Evolutionary conservation across 2,888 invertebrate species (phyloP).

Genomic region (Xestia ashworthii): DNA sequence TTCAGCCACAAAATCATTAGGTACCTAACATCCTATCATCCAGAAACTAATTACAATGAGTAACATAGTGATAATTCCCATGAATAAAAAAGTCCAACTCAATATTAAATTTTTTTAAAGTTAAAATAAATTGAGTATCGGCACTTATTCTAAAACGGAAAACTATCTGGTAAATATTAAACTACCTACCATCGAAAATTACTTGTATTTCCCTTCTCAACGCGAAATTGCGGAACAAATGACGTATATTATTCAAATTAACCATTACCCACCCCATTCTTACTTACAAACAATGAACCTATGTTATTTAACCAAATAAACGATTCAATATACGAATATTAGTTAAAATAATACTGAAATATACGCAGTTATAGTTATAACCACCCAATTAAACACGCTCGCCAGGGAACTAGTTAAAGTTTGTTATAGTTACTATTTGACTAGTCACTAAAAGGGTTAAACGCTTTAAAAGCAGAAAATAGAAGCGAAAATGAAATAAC

Average conservation of each 20-base stretch:
- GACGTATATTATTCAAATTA: slow-evolving; percentile 18
- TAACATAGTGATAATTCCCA: too few relatives aligned
- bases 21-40: too few relatives aligned
- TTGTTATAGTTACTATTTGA: slow-evolving; percentile 68
- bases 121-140: too few relatives aligned
- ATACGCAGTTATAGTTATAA: slow-evolving; percentile 51
- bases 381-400: slow-evolving; percentile 66
- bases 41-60: too few relatives aligned
- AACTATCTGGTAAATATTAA: too few relatives aligned
- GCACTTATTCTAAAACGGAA: too few relatives aligned
- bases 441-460: slow-evolving; percentile 75
- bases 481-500: slow-evolving; percentile 72
- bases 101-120: too few relatives aligned
- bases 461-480: slow-evolving; percentile 66
- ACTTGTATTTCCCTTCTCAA: slow-evolving; percentile 9
- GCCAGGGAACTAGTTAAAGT: slow-evolving; percentile 68
- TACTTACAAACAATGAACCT: background rate
- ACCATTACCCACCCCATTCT: slow-evolving; percentile 4
- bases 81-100: too few relatives aligned
- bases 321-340: background rate
- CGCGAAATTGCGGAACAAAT: slow-evolving; percentile 10
- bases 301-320: slow-evolving; percentile 20
- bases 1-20: too few relatives aligned
- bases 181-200: slow-evolving; percentile 6
- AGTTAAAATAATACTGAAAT: slow-evolving; percentile 45